Conservation (phyloP, 35 echinoderm and acorn worm species). For the Hemicentrotus pulcherrimus region DNA sequence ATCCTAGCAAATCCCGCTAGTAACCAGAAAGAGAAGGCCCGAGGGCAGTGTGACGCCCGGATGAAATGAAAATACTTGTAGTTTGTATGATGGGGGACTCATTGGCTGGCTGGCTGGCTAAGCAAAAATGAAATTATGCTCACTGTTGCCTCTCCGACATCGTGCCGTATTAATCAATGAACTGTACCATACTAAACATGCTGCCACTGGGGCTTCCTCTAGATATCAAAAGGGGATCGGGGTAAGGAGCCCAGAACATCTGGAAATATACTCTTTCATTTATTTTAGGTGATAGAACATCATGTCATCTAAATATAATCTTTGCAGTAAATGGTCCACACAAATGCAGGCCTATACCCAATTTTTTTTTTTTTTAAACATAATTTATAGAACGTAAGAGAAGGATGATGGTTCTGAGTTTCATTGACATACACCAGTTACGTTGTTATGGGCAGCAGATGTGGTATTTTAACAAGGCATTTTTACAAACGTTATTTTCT, state of each 20-base stretch:
- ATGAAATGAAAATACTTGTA: constrained; percentile 49
- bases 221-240: not conserved
- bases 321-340: too few relatives aligned
- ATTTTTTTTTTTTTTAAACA: too few relatives aligned
- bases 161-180: not conserved
- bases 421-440: too few relatives aligned
- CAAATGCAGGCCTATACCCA: too few relatives aligned
- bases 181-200: not conserved
- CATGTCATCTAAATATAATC: too few relatives aligned
- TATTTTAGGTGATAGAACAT: too few relatives aligned
- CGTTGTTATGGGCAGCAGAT: too few relatives aligned
- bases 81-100: not conserved
- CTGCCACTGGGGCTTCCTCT: not conserved
- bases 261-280: too few relatives aligned
- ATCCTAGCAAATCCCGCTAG: constrained; percentile 38
- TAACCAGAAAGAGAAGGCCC: constrained; percentile 47
- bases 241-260: not conserved
- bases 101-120: not conserved
- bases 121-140: constrained; percentile 42
- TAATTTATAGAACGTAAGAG: too few relatives aligned
- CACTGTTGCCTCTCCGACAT: constrained; percentile 35
- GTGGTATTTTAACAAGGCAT: not conserved
- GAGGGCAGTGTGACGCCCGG: constrained; percentile 29
- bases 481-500: not conserved
- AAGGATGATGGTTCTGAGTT: too few relatives aligned